These are phyloP conservation scores for Pao palembangensis DNA, from an alignment of 2,113 vertebrate species.

Conservation along the genomic window DNA sequence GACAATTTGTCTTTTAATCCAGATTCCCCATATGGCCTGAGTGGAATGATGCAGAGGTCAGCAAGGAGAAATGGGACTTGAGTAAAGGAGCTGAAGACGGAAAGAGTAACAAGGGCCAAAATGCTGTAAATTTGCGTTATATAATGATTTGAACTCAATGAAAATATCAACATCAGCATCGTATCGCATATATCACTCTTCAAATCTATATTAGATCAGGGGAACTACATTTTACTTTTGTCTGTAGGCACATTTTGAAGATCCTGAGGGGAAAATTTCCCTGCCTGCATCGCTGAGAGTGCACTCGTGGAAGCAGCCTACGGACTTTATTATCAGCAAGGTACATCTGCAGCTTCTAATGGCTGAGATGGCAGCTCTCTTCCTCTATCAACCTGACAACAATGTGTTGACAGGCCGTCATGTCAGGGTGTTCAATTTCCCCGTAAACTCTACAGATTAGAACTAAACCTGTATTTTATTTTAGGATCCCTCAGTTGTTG, in stretches of 20 bases:
- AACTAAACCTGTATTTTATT: constrained; percentile 27
- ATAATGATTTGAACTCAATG: no score
- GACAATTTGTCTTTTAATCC: constrained; percentile 44
- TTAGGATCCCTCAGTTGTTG: constrained; percentile 81
- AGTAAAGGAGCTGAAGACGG: constrained; percentile 78
- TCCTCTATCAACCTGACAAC: no score
- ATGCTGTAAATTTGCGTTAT: constrained; percentile 67
- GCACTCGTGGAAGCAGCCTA: constrained; percentile 86
- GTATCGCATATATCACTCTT: not conserved
- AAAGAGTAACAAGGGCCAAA: constrained; percentile 73
- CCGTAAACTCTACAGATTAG: no score
- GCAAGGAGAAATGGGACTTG: constrained; percentile 87
- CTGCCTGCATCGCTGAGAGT: constrained; percentile 82
- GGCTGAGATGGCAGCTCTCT: no score
- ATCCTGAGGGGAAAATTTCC: constrained; percentile 85
- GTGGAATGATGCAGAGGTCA: constrained; percentile 88
- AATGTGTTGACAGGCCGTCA: no score
- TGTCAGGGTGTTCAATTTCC: no score
- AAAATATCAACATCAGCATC: not conserved
- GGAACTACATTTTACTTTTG: not conserved
- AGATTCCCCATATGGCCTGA: constrained; percentile 85
- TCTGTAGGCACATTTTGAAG: constrained; percentile 82
- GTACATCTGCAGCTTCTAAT: constrained; percentile 55
- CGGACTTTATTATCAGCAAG: constrained; percentile 78
- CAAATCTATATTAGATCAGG: not conserved